phyloP scores from a whole-genome alignment of 2,888 invertebrate genomes.

The Aricia artaxerxes region DNA sequence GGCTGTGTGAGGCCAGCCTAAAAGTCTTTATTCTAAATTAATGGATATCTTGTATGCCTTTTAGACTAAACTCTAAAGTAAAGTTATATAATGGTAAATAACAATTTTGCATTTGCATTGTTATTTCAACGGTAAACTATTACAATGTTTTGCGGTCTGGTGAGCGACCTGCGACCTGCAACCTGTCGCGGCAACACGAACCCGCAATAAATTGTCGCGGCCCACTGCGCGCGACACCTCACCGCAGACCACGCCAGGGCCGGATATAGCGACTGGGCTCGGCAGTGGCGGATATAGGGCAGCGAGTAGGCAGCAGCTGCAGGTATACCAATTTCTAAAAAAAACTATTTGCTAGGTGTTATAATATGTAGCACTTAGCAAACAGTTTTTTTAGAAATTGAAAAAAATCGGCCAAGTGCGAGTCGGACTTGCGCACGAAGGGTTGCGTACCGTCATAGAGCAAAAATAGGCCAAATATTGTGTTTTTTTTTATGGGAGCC shows the following conservation, averaged over 20 bases:
- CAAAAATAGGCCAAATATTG: too few relatives aligned
- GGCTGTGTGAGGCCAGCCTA: too few relatives aligned
- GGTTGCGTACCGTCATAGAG: too few relatives aligned
- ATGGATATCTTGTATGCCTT: too few relatives aligned
- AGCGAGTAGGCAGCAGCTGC: not conserved
- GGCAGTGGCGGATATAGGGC: not conserved
- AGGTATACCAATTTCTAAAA: not conserved
- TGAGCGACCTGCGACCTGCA: not conserved
- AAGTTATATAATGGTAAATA: not conserved
- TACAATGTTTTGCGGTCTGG: not conserved
- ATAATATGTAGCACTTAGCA: too few relatives aligned
- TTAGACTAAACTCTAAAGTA: too few relatives aligned
- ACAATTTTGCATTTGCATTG: not conserved
- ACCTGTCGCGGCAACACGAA: slow-evolving; percentile 3
- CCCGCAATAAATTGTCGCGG: slow-evolving; percentile 12
- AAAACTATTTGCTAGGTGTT: too few relatives aligned
- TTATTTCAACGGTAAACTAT: not conserved
- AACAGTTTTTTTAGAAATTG: too few relatives aligned
- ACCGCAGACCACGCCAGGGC: not conserved
- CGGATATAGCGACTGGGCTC: not conserved
- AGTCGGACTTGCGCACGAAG: too few relatives aligned
- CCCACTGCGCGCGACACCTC: not conserved
- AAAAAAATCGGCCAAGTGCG: too few relatives aligned
- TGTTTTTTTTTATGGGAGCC: too few relatives aligned
- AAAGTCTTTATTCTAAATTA: too few relatives aligned